Conservation (phyloP, 2,113 vertebrate species). For the Vicugna pacos region DNA sequence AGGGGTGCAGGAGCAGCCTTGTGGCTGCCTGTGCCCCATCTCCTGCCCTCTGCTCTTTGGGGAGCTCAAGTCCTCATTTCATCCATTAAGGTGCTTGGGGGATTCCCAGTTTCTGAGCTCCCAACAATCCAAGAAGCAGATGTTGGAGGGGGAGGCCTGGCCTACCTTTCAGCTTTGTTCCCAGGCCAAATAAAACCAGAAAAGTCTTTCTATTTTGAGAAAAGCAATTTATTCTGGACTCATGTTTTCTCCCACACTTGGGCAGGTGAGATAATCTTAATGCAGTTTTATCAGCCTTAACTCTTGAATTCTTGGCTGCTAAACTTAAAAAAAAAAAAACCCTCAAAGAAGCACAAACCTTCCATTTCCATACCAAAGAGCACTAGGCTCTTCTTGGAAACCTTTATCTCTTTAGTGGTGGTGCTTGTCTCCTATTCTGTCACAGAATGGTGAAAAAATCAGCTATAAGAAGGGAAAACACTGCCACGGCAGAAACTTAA, state of each 20-base stretch:
- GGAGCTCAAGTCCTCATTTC: neutral
- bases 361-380: conserved; percentile 81
- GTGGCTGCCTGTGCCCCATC: neutral
- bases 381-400: conserved; percentile 60
- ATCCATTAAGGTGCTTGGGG: conserved; percentile 54
- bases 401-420: conserved; percentile 74
- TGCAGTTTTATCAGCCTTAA: conserved; percentile 82
- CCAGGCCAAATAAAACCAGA: conserved; percentile 74
- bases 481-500: conserved; percentile 77
- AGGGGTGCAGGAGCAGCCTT: neutral
- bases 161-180: conserved; percentile 72
- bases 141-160: conserved; percentile 1
- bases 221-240: conserved; percentile 77
- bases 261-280: conserved; percentile 83
- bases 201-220: conserved; percentile 76
- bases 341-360: conserved; percentile 61
- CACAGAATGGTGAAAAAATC: conserved; percentile 79
- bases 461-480: conserved; percentile 72
- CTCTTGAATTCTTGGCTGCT: conserved; percentile 83
- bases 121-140: conserved; percentile 54
- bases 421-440: conserved; percentile 77
- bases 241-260: conserved; percentile 81
- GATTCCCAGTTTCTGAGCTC: conserved; percentile 51
- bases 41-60: conserved; percentile 25
- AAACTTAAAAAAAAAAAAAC: conserved; percentile 58